Conservation (phyloP, 2,113 vertebrate genomes). For the Scortum barcoo region DNA sequence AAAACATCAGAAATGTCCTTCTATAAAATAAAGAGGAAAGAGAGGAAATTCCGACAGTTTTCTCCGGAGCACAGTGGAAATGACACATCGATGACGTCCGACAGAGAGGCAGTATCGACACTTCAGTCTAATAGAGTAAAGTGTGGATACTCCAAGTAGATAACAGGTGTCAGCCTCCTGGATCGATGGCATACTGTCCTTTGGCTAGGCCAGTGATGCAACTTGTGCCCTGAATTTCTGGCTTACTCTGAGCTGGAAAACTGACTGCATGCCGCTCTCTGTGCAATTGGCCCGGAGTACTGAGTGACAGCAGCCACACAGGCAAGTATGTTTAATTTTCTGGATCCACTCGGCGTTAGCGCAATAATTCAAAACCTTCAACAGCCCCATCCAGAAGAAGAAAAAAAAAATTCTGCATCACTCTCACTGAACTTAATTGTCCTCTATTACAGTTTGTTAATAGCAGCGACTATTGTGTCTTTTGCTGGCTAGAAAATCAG, state of each 20-base stretch:
- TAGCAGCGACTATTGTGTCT: conserved; percentile 58
- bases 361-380: conserved; percentile 39
- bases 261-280: conserved; percentile 7
- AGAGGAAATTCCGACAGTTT: background rate
- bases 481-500: conserved; percentile 42
- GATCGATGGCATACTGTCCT: conserved; percentile 46
- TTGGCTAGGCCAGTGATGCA: conserved; percentile 34
- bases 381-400: background rate
- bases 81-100: conserved; percentile 32
- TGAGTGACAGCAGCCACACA: conserved; percentile 20
- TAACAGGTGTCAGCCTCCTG: conserved; percentile 54
- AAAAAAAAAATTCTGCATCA: conserved; percentile 2
- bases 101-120: conserved; percentile 20
- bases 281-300: conserved; percentile 28
- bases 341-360: conserved; percentile 45
- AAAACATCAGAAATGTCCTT: background rate
- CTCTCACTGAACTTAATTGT: conserved; percentile 42
- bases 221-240: conserved; percentile 35
- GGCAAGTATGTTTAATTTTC: conserved; percentile 56
- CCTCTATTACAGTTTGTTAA: conserved; percentile 33
- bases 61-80: background rate
- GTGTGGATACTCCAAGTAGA: conserved; percentile 43
- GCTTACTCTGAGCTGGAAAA: background rate
- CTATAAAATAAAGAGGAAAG: background rate
- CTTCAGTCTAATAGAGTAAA: conserved; percentile 39